Conservation (phyloP, 2,113 vertebrate genomes). For the Rhea pennata region DNA sequence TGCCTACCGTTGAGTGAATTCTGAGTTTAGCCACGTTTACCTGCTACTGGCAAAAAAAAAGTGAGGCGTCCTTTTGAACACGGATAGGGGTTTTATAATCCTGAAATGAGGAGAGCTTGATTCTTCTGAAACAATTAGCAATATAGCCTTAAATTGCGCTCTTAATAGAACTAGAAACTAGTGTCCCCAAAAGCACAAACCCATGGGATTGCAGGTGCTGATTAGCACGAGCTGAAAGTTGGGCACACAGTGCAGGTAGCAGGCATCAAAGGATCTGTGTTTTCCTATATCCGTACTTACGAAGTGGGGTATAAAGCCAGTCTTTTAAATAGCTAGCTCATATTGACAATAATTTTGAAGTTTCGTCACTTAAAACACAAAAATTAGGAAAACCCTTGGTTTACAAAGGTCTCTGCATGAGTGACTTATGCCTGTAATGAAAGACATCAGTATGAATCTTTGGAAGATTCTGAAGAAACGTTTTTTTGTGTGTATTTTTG, state of each 20-base stretch:
- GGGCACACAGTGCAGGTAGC: not conserved
- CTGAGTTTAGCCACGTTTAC: not conserved
- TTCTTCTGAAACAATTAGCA: conserved; percentile 11
- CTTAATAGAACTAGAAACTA: not conserved
- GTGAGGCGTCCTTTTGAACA: not conserved
- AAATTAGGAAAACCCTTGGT: not conserved
- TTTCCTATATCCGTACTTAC: not conserved
- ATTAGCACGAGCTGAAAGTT: not conserved
- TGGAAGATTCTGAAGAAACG: not conserved
- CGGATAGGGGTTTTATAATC: not conserved
- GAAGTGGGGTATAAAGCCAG: not conserved
- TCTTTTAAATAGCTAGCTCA: not conserved
- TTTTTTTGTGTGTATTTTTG: not conserved
- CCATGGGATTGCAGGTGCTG: not conserved
- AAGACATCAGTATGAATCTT: not conserved
- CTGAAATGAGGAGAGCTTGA: not conserved
- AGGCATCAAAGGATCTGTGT: not conserved
- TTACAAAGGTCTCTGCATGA: not conserved
- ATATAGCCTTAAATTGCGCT: conserved; percentile 6
- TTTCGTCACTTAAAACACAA: not conserved
- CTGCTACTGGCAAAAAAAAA: not conserved
- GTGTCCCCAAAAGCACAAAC: not conserved
- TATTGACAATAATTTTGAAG: not conserved
- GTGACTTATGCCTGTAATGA: not conserved
- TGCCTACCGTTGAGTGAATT: not conserved